Base-by-base conservation (phyloP, 2,113 vertebrate genomes). In the Chinchilla lanigera region DNA sequence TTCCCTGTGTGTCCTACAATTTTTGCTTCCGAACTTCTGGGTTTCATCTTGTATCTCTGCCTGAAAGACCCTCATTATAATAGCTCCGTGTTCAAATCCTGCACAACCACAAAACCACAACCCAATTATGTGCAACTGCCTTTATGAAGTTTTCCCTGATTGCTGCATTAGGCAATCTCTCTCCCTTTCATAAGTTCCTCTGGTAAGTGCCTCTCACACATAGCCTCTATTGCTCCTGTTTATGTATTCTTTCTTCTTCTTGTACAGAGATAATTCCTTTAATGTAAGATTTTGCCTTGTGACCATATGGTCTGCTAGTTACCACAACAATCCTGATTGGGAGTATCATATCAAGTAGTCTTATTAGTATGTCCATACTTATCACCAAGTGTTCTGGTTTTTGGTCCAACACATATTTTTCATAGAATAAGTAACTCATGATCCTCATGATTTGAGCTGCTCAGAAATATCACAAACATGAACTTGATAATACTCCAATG, bases 11-110 rank as follows among this genome's bases (percentile, higher is more conserved):
- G 77, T 82, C 50, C 52, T 90, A 60, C 6, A 71, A 16, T 26
- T 92, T 96, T 92, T 89, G 35, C 56, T 95, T 89, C 75, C 84
- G 86, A 35, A 77, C 17, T 86, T 85, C 56, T 82, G 7, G 8
- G 44, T 89, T 95, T 90, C 33, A 61, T 50, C n/a, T n/a, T 73
- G 13, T 75, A 60, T 65, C n/a, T 96, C 54, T 19, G 54, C 20
- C 7, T 67, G 65, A 58, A 86, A 96, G 65, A 8, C 14, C 50
- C 7, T 73, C 4, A n/a, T 61, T 16, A 63, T 90, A 5, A 5
- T 7, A 89, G 11, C 12, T 95, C 56, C 50, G 33, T 63, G 14
- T 87, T 84, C 13, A 92, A 96, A 92, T 56, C 35, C 30, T 82
- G 35, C 28, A 33, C 14, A 67, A 44, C 17, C 35, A 90, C 60